Base-by-base conservation (phyloP, 1,140 invertebrate species). In the Chelonus insularis region DNA sequence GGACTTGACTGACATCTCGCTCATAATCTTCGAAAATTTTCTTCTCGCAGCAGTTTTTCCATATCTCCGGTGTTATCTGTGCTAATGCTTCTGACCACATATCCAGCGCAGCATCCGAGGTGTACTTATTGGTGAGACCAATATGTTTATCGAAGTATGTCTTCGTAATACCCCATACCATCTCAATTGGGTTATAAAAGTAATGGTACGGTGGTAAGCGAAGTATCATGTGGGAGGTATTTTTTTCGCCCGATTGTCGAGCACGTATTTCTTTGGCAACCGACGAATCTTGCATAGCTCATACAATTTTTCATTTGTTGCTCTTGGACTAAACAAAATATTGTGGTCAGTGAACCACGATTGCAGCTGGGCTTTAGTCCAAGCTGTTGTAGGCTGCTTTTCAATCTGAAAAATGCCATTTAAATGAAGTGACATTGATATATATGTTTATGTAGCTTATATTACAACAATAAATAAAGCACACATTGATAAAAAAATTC, bases 171-270 rank as follows among this genome's bases (percentile, higher is more conserved):
- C 60, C 59, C 69, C 69, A 71, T 8, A 64, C 62, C 4, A 68
- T 14, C 57, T 73, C 69, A 36, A 73, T 73, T 4, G 69, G 66
- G 43, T 73, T 73, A 9, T 69, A 66, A 14, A 67, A 55, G 37
- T 62, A 67, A 60, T 71, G 62, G 48, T 72, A 72, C 9, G 69
- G 70, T 8, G 72, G 69, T 8, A 72, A 29, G 25, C 66, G 18
- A 8, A 72, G 5, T 4, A 72, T 68, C 18, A 36, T 29, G 37
- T 68, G 64, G 0, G 57, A 59, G 4, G 37, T 43, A n/a, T n/a
- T n/a, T n/a, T n/a, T n/a, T n/a, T n/a, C n/a, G 3, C 18, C 9
- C 2, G 1, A 12, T 11, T 3, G 4, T 3, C 41, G 4, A 7
- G 4, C 16, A 29, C 43, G 37, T 0, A 56, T 7, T 14, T 41